Base-by-base conservation (phyloP, 2,797 vertebrate species). In the Bovichtus variegatus region DNA sequence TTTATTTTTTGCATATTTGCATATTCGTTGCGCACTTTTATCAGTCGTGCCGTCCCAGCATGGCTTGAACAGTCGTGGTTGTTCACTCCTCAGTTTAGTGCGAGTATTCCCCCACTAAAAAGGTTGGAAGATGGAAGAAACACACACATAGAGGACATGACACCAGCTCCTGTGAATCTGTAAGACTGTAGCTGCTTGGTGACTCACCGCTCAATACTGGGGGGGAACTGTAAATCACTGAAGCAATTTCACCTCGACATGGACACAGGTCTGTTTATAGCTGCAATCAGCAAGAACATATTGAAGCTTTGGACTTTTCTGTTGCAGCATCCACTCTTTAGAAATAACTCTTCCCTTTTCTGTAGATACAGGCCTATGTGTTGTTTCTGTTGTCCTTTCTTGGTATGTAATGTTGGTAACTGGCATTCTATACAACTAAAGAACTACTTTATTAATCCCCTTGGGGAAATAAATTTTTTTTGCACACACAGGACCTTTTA, bases 171-270 rank as follows among this genome's bases (percentile, higher is more conserved):
- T 71, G 61, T 46, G 60, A 53, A 62, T 62, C 82, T 43, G 29
- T 46, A 11, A 49, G 67, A 61, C 7, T 23, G 64, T 3, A 41
- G 49, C 62, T 19, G 58, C 63, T 47, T 8, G 31, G 74, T 81
- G 63, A 67, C 50, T 72, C 71, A 31, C 34, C 2, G 60, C 29
- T 84, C 80, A 36, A 54, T 81, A 80, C 59, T 31, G 34, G 13
- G 43, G 78, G 27, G 38, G 40, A 80, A 59, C 68, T 65, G 63
- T 75, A 86, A 82, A 90, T 90, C 83, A 80, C 76, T 46, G 71
- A 71, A 59, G 70, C 63, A 78, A 36, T 81, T 73, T 78, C 75
- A 55, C 67, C 75, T 68, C 25, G 40, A 41, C 63, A 70, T 50
- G 43, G 63, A 78, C 69, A 40, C 7, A 1, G 41, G 41, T 80